Percentiles rank a stretch among this genome's conserved stretches.
phyloP scores from a whole-genome alignment of 2,113 vertebrate species.

The Anseranas semipalmata region DNA sequence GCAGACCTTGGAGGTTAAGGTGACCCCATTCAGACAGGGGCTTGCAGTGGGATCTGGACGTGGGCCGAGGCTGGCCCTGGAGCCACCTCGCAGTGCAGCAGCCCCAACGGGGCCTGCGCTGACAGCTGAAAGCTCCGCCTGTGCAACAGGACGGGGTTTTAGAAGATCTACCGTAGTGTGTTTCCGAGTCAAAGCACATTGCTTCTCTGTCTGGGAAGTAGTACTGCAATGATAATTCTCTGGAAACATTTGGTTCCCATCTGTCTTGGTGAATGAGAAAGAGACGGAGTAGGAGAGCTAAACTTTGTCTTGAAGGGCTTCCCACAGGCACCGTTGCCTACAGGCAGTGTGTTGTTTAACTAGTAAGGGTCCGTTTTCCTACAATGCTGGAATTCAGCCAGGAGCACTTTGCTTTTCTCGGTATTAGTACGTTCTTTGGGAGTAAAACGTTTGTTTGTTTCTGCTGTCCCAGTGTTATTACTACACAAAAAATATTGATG shows the following conservation, averaged over 20 bases:
- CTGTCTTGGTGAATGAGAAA: not conserved
- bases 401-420: not conserved
- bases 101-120: rapidly evolving
- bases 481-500: not conserved
- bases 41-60: not conserved
- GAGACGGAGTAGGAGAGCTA: not conserved
- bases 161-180: not conserved
- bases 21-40: not conserved
- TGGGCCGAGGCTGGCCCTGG: not conserved
- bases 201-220: not conserved
- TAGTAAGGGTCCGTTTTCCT: not conserved
- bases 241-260: not conserved
- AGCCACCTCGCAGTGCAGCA: not conserved
- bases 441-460: not conserved
- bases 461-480: not conserved
- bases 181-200: not conserved
- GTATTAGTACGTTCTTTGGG: not conserved
- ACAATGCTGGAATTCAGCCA: not conserved
- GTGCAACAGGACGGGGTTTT: not conserved
- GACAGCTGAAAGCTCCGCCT: not conserved
- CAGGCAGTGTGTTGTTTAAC: not conserved
- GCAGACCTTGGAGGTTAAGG: not conserved
- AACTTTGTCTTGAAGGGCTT: not conserved
- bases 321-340: not conserved
- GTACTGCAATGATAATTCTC: not conserved